phyloP scores from a whole-genome alignment of 2,113 vertebrate species.

The Pyxicephalus adspersus region DNA sequence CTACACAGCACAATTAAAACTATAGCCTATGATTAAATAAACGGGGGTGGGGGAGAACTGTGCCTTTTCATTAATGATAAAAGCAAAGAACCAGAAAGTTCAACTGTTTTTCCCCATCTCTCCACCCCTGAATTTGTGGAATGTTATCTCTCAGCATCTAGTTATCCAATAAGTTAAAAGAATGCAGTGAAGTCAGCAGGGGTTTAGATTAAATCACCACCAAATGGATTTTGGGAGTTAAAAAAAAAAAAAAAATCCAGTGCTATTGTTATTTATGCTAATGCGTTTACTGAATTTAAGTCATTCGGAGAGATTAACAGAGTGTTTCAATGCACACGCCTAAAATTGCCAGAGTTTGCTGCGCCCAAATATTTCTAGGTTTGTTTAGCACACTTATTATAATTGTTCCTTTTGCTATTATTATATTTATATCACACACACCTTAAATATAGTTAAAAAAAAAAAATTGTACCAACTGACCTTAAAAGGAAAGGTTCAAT shows the following conservation, averaged over 20 bases:
- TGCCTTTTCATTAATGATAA: constrained; percentile 36
- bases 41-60: background rate
- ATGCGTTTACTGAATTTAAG: constrained; percentile 21
- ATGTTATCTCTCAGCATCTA: constrained; percentile 83
- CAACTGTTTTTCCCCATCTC: constrained; percentile 57
- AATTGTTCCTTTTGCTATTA: too few relatives aligned
- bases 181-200: constrained; percentile 81
- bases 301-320: background rate
- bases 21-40: constrained; percentile 8
- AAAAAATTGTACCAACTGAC: background rate
- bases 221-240: constrained; percentile 73
- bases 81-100: constrained; percentile 28
- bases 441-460: background rate
- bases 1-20: constrained; percentile 25
- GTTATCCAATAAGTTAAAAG: constrained; percentile 83
- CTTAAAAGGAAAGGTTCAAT: background rate
- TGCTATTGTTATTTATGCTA: constrained; percentile 39
- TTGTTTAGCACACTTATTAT: too few relatives aligned
- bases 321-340: too few relatives aligned
- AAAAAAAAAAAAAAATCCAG: background rate
- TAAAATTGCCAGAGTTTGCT: too few relatives aligned
- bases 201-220: constrained; percentile 75
- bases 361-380: background rate
- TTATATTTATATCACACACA: too few relatives aligned
- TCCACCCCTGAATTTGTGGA: constrained; percentile 76